Base-by-base conservation (phyloP, 2,113 vertebrate species). In the Tetrao urogallus region DNA sequence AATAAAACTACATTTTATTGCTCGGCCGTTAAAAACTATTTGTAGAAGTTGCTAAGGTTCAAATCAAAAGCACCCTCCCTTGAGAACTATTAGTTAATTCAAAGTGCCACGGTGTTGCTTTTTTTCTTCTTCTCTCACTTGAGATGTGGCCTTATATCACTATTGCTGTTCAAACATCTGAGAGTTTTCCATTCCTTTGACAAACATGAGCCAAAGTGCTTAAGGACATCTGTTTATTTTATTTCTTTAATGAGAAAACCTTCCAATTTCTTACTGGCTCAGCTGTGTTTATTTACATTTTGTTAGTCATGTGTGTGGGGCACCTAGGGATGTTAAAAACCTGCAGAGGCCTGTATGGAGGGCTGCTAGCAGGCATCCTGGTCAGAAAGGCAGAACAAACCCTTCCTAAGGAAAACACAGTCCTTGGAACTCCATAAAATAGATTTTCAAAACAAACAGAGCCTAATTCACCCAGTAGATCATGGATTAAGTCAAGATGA, bases 171-270 rank as follows among this genome's bases (percentile, higher is more conserved):
- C 96, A 91, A 93, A 97, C 97, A 95, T 97, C 96, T 95, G 97
- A 97, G 97, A 95, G 83, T 96, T 96, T 97, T 97, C 98, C 92
- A 91, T 95, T 94, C 96, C 97, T 98, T 97, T 95, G 96, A 97
- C 98, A 98, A 98, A 98, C 98, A 98, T 97, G 97, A 97, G 98
- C 96, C 98, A 97, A 97, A 98, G 98, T 98, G 98, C 97, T 98
- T 98, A 98, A 97, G 97, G 97, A 97, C 97, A 97, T 98, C 98
- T 98, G 98, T 98, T 98, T 98, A 98, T 98, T 98, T 98, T 98
- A 98, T 97, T 98, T 98, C 98, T 98, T 97, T 98, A 98, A 98
- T 97, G 98, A 98, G 98, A 98, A 98, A 98, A 98, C 97, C 98
- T 97, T 97, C 97, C 97, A 75, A 86, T 95, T 97, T 97, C 97